Evolutionary conservation across 2,888 invertebrate genomes (phyloP), one percentile per base, ranked within the genome.

Genomic region (Sepiola atlantica): DNA sequence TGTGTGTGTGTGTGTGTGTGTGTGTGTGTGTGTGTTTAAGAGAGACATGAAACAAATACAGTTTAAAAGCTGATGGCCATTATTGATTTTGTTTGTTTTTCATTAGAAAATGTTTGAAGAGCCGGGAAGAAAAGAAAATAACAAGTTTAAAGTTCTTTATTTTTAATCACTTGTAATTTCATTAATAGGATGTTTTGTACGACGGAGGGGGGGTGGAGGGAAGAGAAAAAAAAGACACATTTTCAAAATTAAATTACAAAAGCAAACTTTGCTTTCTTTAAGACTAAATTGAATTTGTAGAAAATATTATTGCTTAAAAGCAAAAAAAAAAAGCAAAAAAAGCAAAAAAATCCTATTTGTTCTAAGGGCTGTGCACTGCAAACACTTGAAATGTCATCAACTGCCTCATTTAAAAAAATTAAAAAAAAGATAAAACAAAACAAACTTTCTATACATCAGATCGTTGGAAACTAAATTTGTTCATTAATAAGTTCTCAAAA

Each of bases 151-250:
- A 77, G 77, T 32, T 32, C 77, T 77, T 61, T 77, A 32, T 77
- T 77, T 77, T 77, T 77, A 77, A 77, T 77, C 77, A 77, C 18
- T n/a, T 77, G 77, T 32, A 77, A 77, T 77, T 77, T 77, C 77
- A 77, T 32, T 32, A n/a, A 77, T 77, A 77, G n/a, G 77, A 77
- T 77, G n/a, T 32, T 77, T 77, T 77, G n/a, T 77, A n/a, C 8
- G 45, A 8, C 8, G 45, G 45, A 45, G 45, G 45, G 45, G 8
- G 45, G 2, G 45, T 4, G 45, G 45, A 45, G 45, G n/a, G n/a
- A n/a, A n/a, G 16, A n/a, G 16, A 61, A 28, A 24, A 20, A 61
- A 6, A 77, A 21, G 18, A n/a, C 14, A 4, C 16, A 2, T 77
- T 77, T 77, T 77, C n/a, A 32, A 32, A 77, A 77, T 77, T 77